Evolutionary conservation across 2,888 invertebrate genomes (phyloP).

Genomic region (Strigamia transsilvanica): DNA sequence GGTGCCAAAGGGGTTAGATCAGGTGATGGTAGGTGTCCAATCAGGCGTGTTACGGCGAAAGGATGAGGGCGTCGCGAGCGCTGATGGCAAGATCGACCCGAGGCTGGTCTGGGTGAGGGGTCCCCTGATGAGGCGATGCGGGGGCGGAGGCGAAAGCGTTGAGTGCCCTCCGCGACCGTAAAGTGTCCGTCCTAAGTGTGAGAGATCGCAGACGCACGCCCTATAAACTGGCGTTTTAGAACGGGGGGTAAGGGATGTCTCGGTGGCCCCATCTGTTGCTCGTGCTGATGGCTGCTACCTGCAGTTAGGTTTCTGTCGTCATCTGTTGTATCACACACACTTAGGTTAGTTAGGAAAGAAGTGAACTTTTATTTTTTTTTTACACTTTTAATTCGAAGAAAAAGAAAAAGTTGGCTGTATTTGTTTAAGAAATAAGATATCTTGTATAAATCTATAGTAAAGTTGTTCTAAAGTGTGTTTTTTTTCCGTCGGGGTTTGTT

Average conservation of each 20-base stretch:
- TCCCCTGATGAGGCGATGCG: slow-evolving; percentile 30
- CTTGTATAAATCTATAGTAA: background rate
- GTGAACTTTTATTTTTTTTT: slow-evolving; percentile 11
- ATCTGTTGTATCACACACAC: slow-evolving; percentile 30
- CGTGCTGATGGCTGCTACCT: slow-evolving; percentile 18
- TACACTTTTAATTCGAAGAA: background rate
- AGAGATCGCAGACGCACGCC: slow-evolving; percentile 30
- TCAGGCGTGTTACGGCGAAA: slow-evolving; percentile 30
- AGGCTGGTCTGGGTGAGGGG: slow-evolving; percentile 30
- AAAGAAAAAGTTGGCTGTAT: background rate
- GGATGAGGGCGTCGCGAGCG: slow-evolving; percentile 30
- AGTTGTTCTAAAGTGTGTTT: background rate
- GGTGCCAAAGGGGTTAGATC: slow-evolving; percentile 30
- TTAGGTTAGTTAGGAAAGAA: slow-evolving; percentile 21
- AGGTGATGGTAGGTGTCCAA: slow-evolving; percentile 30
- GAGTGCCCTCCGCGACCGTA: slow-evolving; percentile 30
- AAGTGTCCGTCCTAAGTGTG: slow-evolving; percentile 30
- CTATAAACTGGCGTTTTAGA: slow-evolving; percentile 30
- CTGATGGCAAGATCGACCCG: slow-evolving; percentile 30
- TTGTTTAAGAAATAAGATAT: background rate
- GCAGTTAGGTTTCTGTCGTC: slow-evolving; percentile 26
- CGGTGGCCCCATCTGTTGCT: slow-evolving; percentile 30
- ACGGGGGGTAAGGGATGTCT: slow-evolving; percentile 30
- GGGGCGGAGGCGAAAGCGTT: slow-evolving; percentile 30
- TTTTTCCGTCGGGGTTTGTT: background rate